Base-by-base conservation (phyloP, 35 echinoderm and acorn worm genomes). In the Anneissia japonica region DNA sequence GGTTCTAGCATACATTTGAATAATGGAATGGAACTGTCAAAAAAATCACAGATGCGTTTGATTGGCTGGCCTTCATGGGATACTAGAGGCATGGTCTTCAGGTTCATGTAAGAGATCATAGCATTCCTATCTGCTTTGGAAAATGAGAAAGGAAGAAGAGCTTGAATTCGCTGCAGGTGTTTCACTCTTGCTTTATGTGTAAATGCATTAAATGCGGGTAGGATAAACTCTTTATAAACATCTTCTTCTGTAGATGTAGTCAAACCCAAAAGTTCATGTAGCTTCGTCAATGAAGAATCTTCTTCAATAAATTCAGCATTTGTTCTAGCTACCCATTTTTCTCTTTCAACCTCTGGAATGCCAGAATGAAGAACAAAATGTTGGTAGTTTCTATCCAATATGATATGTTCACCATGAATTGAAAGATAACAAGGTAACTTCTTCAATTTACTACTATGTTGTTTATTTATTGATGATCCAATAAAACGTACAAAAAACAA, bases 341-440 rank as follows among this genome's bases (percentile, higher is more conserved):
- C 86, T 64, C 37, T 36, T 10, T 80, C 77, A 34, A 34, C 30
- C 26, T 80, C 32, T 35, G 86, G 86, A 80, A 87, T 80, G 23
- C 79, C 41, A 35, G 31, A 26, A 43, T 32, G 33, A 0, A 34
- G 16, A 29, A 87, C 86, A 56, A 43, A 73, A 36, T 80, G 55
- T 17, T 32, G 39, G 16, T 73, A 56, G 34, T 21, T 35, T 12
- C 11, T 40, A 35, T 51, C 35, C n/a, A 92, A 31, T n/a, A 30
- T 32, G 9, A 92, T 80, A 40, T 75, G 76, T 32, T 40, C 36
- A 17, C 26, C 35, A 10, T 77, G 36, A 73, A 92, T 84, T 0
- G 85, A 76, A 46, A 76, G 38, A 39, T 83, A 92, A 79, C 90
- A 92, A 32, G 90, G 90, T 0, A 92, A 75, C 19, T 37, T 76